Base-by-base conservation (phyloP, 2,888 invertebrate species). In the Andrena haemorrhoa region DNA sequence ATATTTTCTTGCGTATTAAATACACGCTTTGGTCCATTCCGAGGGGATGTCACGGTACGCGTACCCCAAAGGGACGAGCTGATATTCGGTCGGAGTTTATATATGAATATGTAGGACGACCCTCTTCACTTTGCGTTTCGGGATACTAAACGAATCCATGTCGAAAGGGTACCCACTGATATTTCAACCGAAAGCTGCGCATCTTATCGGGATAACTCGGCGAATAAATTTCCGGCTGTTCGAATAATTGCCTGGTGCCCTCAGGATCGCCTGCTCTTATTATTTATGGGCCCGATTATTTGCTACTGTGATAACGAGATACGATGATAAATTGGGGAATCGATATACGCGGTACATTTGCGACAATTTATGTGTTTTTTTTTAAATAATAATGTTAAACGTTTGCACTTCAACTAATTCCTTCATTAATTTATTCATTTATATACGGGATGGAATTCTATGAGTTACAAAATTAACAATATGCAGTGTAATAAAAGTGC, bases 71-170 rank as follows among this genome's bases (percentile, higher is more conserved):
- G 49, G 65, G 56, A 29, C 29, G 29, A 35, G 16, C 58, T 51
- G 49, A 74, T 72, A 70, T 31, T 51, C 68, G 68, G 72, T 12
- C n/a, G 26, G 61, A 53, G 77, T 78, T 82, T 82, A 71, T 83
- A 47, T 75, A 87, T 86, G 77, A 86, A 86, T 84, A 86, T 87
- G 83, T 75, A 83, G 51, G 60, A 58, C 33, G 75, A 75, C 49
- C 78, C 74, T 58, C 75, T 75, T 75, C 73, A 56, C 47, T 68
- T n/a, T 33, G 47, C 31, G 26, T 72, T 66, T 72, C 56, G 73
- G 20, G n/a, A 56, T 56, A 49, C 76, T 75, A 81, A 81, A 84
- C 81, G 74, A 74, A 72, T 74, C 75, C 12, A 31, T 60, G 61
- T 78, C 71, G 63, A 33, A 88, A 77, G 23, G 75, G 71, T 58